These are phyloP conservation scores for Diorhabda sublineata DNA, from an alignment of 1,140 invertebrate species.

Conservation along the genomic window DNA sequence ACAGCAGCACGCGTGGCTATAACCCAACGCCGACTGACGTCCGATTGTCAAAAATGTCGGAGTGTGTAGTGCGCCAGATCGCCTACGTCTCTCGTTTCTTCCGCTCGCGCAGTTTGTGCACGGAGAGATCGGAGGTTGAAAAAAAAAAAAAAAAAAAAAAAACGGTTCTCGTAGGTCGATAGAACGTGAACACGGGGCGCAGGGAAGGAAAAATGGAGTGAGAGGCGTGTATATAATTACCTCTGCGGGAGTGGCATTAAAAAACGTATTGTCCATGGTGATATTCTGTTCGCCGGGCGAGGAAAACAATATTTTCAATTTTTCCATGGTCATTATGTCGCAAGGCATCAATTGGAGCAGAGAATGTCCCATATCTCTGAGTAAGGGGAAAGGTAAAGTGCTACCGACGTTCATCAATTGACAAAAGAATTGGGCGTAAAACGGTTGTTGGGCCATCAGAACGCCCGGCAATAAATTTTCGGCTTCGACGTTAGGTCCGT, in stretches of 20 bases:
- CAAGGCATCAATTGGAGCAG: constrained; percentile 87
- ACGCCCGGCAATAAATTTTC: constrained; percentile 89
- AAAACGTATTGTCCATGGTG: constrained; percentile 68
- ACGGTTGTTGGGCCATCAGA: constrained; percentile 66
- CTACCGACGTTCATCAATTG: constrained; percentile 87
- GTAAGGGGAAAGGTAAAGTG: constrained; percentile 68
- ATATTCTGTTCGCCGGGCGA: constrained; percentile 41
- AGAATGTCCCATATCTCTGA: constrained; percentile 81
- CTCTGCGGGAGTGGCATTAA: constrained; percentile 69
- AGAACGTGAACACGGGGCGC: no score
- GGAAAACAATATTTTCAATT: constrained; percentile 58
- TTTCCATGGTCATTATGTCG: constrained; percentile 69
- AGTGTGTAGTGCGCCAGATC: no score
- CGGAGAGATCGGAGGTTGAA: no score
- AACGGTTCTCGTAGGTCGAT: no score
- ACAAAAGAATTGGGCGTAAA: constrained; percentile 85
- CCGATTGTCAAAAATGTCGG: no score
- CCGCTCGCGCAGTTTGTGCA: no score
- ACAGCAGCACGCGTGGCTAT: no score
- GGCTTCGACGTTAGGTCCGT: constrained; percentile 74
- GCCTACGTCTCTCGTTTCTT: no score
- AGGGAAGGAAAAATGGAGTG: no score
- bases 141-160: no score
- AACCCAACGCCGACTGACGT: no score
- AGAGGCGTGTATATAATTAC: constrained; percentile 45